Evolutionary conservation across 1,140 invertebrate genomes (phyloP), one percentile per base, ranked within the genome.

Genomic region (Pogonognathellus flavescens): DNA sequence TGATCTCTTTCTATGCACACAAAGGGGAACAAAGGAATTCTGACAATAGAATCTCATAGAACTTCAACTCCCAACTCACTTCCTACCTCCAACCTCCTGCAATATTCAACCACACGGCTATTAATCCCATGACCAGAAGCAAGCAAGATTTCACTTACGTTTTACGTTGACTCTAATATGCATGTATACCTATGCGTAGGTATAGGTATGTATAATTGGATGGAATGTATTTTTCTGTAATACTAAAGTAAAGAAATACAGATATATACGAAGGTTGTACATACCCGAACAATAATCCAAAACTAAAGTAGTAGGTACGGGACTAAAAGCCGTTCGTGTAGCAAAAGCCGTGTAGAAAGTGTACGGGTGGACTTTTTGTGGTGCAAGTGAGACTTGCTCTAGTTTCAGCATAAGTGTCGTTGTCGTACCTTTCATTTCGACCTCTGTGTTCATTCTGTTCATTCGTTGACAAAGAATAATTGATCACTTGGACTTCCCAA

Each of bases 391-490:
- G 41, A 49, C 13, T 76, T n/a, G 70, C 25, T 76, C 31, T 31
- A 76, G 70, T 76, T 76, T 76, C 13, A n/a, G 70, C 49, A 50
- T 49, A 49, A 76, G 70, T 76, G 70, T 76, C 70, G 70, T 41
- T 31, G 62, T 25, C 25, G n/a, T 76, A 72, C 70, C 70, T 76
- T 50, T 76, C 70, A 16, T 49, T 76, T 41, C 31, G 70, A 49
- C 70, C 41, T 41, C 31, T 50, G 31, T 31, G 49, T 72, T 72
- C 66, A 31, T 49, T 72, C n/a, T 41, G 70, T 50, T 76, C 70
- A 76, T 76, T 76, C 70, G 70, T 50, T 76, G 70, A 76, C 70
- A 76, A 76, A 76, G 70, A 76, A 76, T 76, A 76, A 76, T 76
- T 76, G 70, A 76, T 76, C 70, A 76, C 70, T 76, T 76, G 70